Conservation (phyloP, 1,140 invertebrate genomes). For the Plectrocnemia conspersa region DNA sequence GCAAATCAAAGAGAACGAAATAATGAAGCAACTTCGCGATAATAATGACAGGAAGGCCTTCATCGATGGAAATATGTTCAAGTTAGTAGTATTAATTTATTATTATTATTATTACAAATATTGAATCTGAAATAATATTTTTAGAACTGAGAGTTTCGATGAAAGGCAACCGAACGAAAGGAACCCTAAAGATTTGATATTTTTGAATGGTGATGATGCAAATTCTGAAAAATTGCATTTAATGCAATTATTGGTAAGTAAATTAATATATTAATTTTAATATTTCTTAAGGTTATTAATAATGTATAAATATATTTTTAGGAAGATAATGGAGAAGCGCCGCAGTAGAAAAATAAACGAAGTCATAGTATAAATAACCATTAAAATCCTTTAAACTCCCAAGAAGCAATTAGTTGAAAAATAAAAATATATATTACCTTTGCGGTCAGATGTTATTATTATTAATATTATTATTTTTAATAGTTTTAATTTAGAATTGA, state of each 20-base stretch:
- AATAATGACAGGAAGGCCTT: too few species aligned
- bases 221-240: conserved; percentile 14
- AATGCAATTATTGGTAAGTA: conserved; percentile 16
- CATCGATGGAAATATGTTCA: too few species aligned
- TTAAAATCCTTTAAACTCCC: neutral
- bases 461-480: conserved; percentile 1
- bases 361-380: too few species aligned
- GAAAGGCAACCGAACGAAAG: neutral
- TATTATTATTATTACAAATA: neutral
- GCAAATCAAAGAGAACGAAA: conserved; percentile 8
- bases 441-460: neutral
- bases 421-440: neutral
- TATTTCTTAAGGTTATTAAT: conserved; percentile 2
- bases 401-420: neutral
- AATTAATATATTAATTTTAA: conserved; percentile 3
- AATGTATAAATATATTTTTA: conserved; percentile 3
- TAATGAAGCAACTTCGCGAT: neutral
- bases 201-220: conserved; percentile 1
- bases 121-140: conserved; percentile 1
- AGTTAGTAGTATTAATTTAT: neutral
- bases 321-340: conserved; percentile 4
- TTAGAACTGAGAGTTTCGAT: conserved; percentile 9
- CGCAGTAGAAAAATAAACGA: conserved; percentile 8
- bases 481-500: neutral
- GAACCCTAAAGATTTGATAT: neutral